Conservation (phyloP, 2,113 vertebrate genomes). For the Hypanus sabinus region DNA sequence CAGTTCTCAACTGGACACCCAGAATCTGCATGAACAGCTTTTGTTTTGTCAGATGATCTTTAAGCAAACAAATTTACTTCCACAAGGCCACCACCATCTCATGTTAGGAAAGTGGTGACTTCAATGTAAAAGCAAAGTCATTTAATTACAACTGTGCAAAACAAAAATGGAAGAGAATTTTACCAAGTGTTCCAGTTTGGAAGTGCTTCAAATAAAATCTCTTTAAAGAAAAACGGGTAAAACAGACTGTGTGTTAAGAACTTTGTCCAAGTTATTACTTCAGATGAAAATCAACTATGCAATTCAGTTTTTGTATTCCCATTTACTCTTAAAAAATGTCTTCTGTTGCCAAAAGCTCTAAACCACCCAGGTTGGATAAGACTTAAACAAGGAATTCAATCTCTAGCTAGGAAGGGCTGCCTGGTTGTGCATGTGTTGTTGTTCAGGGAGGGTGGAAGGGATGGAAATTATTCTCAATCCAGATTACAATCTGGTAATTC, state of each 20-base stretch:
- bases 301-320: background rate
- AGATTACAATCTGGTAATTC: background rate
- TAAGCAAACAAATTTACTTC: constrained; percentile 47
- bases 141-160: constrained; percentile 1
- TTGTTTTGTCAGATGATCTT: constrained; percentile 58
- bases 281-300: background rate
- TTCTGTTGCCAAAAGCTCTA: background rate
- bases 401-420: background rate
- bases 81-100: constrained; percentile 40
- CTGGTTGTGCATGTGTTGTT: no score
- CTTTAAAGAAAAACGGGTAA: background rate
- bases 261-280: background rate
- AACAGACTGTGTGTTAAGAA: background rate
- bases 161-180: background rate
- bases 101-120: background rate
- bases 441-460: no score
- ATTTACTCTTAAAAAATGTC: background rate
- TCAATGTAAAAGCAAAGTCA: background rate
- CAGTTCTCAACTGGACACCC: constrained; percentile 38
- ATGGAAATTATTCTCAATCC: background rate
- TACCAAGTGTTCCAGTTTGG: background rate
- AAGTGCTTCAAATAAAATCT: background rate
- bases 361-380: background rate
- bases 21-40: constrained; percentile 45
- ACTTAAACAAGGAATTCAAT: background rate